Percentiles rank a stretch among this genome's conserved stretches.
Evolutionary conservation across 2,888 invertebrate species (phyloP).

Genomic region (Scelioninae gen. 2): DNA sequence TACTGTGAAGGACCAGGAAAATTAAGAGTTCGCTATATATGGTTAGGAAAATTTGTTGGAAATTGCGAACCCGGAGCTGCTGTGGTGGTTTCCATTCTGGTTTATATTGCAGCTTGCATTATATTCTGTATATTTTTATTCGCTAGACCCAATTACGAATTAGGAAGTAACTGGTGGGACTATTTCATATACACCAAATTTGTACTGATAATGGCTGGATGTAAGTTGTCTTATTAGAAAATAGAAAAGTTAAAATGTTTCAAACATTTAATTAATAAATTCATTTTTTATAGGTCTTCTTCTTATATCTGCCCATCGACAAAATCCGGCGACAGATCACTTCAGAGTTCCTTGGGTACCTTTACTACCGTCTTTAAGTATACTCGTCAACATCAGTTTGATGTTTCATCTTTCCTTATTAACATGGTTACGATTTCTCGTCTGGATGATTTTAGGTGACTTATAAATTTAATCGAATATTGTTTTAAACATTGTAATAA

Average conservation of each 20-base stretch:
- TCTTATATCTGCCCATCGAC: constrained; percentile 86
- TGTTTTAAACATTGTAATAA: too few relatives aligned
- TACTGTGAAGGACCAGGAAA: constrained; percentile 79
- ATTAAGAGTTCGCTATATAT: constrained; percentile 83
- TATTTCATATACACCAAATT: constrained; percentile 80
- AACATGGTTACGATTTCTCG: constrained; percentile 90
- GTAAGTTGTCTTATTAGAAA: too few relatives aligned
- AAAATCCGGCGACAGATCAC: constrained; percentile 81
- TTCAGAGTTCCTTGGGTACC: constrained; percentile 91
- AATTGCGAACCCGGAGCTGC: constrained; percentile 86
- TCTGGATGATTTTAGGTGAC: constrained; percentile 90
- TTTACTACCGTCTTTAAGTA: constrained; percentile 85
- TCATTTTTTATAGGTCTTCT: constrained; percentile 78
- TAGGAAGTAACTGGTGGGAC: constrained; percentile 80
- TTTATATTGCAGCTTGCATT: constrained; percentile 82
- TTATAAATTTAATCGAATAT: too few relatives aligned
- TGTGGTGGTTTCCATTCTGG: constrained; percentile 83
- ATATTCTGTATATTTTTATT: constrained; percentile 80
- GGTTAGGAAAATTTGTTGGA: constrained; percentile 84
- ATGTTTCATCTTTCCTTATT: constrained; percentile 88
- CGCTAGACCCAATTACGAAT: constrained; percentile 36
- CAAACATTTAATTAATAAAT: background rate
- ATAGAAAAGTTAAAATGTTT: too few relatives aligned
- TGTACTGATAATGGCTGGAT: constrained; percentile 79
- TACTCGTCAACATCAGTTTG: constrained; percentile 87